Evolutionary conservation across 2,888 invertebrate species (phyloP), one percentile per base, ranked within the genome.

Genomic region (Xylota segnis): DNA sequence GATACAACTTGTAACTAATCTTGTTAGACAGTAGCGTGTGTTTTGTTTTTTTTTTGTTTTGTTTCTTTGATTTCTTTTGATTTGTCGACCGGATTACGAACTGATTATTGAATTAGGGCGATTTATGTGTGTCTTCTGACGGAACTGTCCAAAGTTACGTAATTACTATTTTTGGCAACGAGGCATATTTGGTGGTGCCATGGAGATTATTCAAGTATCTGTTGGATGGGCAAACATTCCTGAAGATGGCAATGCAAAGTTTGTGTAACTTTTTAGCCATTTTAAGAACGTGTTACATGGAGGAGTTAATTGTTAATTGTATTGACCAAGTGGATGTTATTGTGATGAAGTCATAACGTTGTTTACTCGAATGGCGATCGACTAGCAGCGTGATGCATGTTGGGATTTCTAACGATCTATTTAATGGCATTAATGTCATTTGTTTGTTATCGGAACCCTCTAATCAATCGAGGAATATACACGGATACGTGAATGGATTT

Each of bases 201-300:
- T 40, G 34, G 7, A 23, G 34, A 58, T 50, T 27, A 12, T 23
- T 54, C 32, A 58, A 45, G 29, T 32, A 23, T 68, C 54, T 54
- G 54, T 54, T 54, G 29, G 40, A 40, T 43, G 40, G 37, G 68
- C 29, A 68, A 54, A 43, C 40, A 68, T 37, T 58, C 12, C 58
- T 23, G 12, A 58, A 58, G 37, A 34, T 65, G 50, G 32, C 65
- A 50, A 10, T 40, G 50, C 40, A 27, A 63, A 47, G 40, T 74
- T 65, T 74, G 52, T 65, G 63, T 63, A 74, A 74, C 34, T 45
- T 56, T 12, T 43, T 52, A n/a, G 16, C 75, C 75, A 56, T 65
- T 75, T 65, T 34, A 47, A 75, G 65, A 75, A 75, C 56, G 65
- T 65, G 75, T 75, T 75, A 75, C 75, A 75, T 43, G 34, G 58